A percentile compares a stretch with the other conserved stretches of the same genome.
Conservation (phyloP, 2,113 vertebrate genomes). For the Sinocyclocheilus maitianheensis region DNA sequence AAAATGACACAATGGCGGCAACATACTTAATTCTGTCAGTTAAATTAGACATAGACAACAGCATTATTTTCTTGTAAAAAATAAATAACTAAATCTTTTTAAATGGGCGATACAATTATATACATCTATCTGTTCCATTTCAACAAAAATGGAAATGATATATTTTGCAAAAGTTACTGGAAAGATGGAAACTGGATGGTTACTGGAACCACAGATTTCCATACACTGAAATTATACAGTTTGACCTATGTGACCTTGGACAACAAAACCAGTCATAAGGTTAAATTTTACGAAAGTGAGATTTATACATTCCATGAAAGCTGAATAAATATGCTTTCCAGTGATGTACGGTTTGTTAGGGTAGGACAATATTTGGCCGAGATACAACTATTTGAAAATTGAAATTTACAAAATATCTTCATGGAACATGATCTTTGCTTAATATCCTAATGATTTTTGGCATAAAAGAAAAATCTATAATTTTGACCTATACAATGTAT, state of each 20-base stretch:
- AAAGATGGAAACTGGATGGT: not conserved
- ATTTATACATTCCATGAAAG: too few species aligned
- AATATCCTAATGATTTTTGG: too few species aligned
- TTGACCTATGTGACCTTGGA: not conserved
- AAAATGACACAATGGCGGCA: not conserved
- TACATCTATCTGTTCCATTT: conserved; percentile 16
- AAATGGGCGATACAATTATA: conserved; percentile 20
- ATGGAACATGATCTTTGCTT: too few species aligned
- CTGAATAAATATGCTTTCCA: too few species aligned
- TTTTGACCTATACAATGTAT: too few species aligned
- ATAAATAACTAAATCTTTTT: not conserved
- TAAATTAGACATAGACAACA: not conserved
- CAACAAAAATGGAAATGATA: not conserved
- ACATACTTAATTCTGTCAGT: not conserved
- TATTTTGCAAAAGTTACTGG: not conserved
- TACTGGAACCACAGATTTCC: not conserved
- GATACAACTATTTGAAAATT: too few species aligned
- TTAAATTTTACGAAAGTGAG: too few species aligned
- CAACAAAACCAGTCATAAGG: too few species aligned
- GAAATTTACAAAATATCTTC: too few species aligned
- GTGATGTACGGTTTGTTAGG: too few species aligned
- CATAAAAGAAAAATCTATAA: too few species aligned
- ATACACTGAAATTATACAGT: not conserved
- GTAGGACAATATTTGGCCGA: too few species aligned
- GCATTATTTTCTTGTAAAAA: not conserved